Evolutionary conservation across 2,797 vertebrate genomes (phyloP).

Genomic region (Chaunax sp.): DNA sequence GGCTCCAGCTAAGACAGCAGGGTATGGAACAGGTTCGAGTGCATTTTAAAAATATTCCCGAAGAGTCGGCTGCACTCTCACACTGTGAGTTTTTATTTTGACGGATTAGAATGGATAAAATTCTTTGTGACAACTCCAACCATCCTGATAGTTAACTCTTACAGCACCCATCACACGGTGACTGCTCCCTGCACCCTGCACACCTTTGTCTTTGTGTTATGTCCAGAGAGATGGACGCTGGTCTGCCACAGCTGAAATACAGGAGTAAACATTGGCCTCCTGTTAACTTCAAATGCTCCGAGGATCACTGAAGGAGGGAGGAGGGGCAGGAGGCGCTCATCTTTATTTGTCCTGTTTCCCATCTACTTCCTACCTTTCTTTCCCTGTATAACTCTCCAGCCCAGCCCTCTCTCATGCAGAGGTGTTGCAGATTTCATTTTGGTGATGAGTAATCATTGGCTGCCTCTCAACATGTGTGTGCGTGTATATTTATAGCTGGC

Average conservation of each 20-base stretch:
- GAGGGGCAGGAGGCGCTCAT: conserved; percentile 20
- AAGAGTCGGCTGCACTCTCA: neutral
- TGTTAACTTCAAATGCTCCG: conserved; percentile 76
- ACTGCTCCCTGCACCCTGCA: conserved; percentile 17
- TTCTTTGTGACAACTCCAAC: neutral
- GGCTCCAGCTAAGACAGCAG: neutral
- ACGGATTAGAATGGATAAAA: neutral
- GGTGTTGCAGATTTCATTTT: conserved; percentile 32
- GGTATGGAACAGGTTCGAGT: neutral
- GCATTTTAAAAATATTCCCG: neutral
- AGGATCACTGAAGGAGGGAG: conserved; percentile 48
- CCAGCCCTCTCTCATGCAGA: conserved; percentile 7
- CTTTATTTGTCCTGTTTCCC: conserved; percentile 18
- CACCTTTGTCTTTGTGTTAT: conserved; percentile 77
- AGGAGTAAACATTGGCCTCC: conserved; percentile 58
- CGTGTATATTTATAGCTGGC: conserved; percentile 27
- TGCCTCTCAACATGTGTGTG: neutral
- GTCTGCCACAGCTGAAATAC: conserved; percentile 44
- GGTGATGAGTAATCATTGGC: conserved; percentile 28
- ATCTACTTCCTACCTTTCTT: conserved; percentile 14
- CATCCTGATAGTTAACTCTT: neutral
- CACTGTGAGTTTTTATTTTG: neutral
- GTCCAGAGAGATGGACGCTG: conserved; percentile 46
- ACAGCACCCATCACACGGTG: too few relatives aligned
- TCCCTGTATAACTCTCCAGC: conserved; percentile 2